phyloP scores from a whole-genome alignment of 1,140 invertebrate genomes.

The Drosophila burlai region DNA sequence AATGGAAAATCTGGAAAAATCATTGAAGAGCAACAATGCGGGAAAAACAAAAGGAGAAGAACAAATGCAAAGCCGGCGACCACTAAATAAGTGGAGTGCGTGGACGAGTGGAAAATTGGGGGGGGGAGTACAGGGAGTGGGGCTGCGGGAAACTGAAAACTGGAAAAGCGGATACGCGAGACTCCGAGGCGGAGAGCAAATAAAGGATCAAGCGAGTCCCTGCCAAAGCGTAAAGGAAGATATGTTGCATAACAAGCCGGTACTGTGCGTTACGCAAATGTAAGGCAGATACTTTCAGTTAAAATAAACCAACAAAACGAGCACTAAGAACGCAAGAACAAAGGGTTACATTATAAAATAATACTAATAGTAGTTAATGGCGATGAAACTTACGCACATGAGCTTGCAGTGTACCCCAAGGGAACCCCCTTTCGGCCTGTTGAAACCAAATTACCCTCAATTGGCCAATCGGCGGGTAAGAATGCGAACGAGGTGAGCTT shows the following conservation, averaged over 20 bases:
- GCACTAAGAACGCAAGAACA: neutral
- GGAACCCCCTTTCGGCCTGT: neutral
- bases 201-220: slow-evolving; percentile 45
- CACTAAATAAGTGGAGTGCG: slow-evolving; percentile 56
- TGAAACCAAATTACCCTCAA: neutral
- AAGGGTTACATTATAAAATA: neutral
- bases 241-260: neutral
- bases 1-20: slow-evolving; percentile 39
- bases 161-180: slow-evolving; percentile 17
- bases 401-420: neutral
- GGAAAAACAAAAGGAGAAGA: slow-evolving; percentile 23
- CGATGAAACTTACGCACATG: neutral
- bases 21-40: slow-evolving; percentile 47
- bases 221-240: neutral
- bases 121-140: neutral
- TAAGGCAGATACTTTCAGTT: neutral
- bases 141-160: neutral
- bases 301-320: neutral
- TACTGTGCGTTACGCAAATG: no score
- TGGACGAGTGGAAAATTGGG: slow-evolving; percentile 7
- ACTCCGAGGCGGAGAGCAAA: slow-evolving; percentile 26
- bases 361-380: neutral
- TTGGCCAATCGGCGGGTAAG: neutral
- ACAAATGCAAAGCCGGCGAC: slow-evolving; percentile 40
- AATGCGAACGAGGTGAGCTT: neutral